Evolutionary conservation across 2,888 invertebrate genomes (phyloP).

Genomic region (Branchellion lobata): DNA sequence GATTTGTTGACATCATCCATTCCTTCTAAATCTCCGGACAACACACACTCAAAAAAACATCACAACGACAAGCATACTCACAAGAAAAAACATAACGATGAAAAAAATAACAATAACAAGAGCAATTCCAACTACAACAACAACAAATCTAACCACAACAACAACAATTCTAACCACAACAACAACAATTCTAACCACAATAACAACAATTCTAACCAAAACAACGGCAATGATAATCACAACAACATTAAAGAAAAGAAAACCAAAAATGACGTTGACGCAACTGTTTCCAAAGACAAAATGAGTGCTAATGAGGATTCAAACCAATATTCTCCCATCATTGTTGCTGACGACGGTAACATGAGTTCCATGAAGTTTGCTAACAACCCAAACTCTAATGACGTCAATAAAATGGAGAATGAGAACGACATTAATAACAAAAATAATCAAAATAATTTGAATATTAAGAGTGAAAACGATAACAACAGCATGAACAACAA

Average conservation of each 20-base stretch:
- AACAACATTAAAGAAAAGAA: background rate
- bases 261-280: background rate
- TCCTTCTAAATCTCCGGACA: background rate
- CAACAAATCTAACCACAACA: background rate
- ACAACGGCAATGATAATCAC: background rate
- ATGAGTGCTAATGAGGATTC: too few relatives aligned
- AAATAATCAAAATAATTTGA: too few relatives aligned
- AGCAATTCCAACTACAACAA: background rate
- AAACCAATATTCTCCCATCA: too few relatives aligned
- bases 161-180: background rate
- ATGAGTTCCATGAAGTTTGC: too few relatives aligned
- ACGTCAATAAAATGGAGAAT: too few relatives aligned
- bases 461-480: background rate
- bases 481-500: background rate
- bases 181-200: too few relatives aligned
- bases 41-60: background rate
- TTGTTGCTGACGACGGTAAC: too few relatives aligned
- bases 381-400: too few relatives aligned
- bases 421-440: too few relatives aligned
- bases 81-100: too few relatives aligned
- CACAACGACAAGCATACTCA: background rate
- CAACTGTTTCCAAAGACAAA: background rate
- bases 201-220: background rate
- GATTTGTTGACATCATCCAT: conserved; percentile 2
- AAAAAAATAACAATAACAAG: background rate